Evolutionary conservation across 2,888 invertebrate genomes (phyloP), one percentile per base, ranked within the genome.

Genomic region (Altica lythri): DNA sequence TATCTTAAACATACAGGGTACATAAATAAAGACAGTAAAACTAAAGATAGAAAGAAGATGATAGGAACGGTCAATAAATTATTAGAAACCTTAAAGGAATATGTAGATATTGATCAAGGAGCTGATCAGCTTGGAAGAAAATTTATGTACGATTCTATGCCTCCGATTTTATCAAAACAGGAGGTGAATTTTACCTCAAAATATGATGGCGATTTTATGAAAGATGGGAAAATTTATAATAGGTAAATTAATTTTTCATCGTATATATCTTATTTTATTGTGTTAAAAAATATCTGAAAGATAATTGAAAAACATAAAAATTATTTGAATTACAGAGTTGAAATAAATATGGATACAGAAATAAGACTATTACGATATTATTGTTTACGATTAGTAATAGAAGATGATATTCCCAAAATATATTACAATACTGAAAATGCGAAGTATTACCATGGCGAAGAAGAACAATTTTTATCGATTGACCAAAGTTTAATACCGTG

Each of bases 361-460:
- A 75, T 89, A 0, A 81, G 84, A 44, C 69, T 87, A 6, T 67
- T 86, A 34, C 77, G 86, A 17, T 80, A 78, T 19, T 78, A 82
- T 64, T 77, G 81, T 16, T 40, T 83, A 19, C 77, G 77, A 61
- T 76, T 92, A 67, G 83, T 90, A 0, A 80, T 79, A 53, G 89
- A 90, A 68, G 84, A 83, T 4, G 81, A 79, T 51, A 66, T 65
- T 0, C 76, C 88, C 12, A 82, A 83, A 42, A 68, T 95, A 22
- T 96, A 93, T 75, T 92, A 91, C 75, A 86, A 86, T 60, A 79
- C 86, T 34, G 92, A 95, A 69, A 97, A 97, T 76, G 87, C 90
- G 0, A 81, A 89, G 59, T 86, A 90, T 65, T 95, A 93, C 71
- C 92, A 92, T 71, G 91, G 87, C 25, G 86, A 84, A 71, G 92